Evolutionary conservation across 2,797 vertebrate genomes (phyloP).

Genomic region (Emydoidea blandingii): DNA sequence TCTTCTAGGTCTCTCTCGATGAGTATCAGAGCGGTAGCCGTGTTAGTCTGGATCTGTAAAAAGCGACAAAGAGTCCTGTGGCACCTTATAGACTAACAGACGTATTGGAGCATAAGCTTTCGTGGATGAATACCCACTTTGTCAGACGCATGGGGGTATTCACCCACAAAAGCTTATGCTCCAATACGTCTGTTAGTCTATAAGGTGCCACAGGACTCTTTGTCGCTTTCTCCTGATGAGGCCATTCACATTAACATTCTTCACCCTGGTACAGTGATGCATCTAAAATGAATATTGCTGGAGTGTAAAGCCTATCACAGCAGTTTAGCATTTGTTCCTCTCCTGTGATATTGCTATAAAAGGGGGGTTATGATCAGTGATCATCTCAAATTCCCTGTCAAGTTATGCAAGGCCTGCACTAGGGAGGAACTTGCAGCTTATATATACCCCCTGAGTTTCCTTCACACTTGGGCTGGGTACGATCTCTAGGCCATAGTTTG

Average conservation of each 20-base stretch:
- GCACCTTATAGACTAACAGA: no score
- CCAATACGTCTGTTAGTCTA: no score
- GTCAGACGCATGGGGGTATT: no score
- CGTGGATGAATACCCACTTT: no score
- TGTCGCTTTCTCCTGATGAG: background rate
- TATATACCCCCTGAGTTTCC: background rate
- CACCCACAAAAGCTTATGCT: no score
- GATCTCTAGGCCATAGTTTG: background rate
- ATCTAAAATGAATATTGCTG: background rate
- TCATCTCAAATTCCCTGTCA: background rate
- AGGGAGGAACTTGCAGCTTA: background rate
- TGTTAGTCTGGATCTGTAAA: no score
- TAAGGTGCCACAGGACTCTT: no score
- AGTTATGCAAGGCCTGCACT: background rate
- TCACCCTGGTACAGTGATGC: background rate
- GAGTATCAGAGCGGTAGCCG: background rate
- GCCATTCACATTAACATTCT: background rate
- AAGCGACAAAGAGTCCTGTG: no score
- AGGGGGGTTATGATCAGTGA: background rate
- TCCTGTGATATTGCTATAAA: background rate
- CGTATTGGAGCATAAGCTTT: no score
- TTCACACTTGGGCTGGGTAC: background rate
- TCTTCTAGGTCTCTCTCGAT: background rate
- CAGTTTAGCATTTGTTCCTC: background rate
- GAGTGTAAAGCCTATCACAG: background rate